Evolutionary conservation across 2,888 invertebrate genomes (phyloP).

Genomic region (Trilocha varians): DNA sequence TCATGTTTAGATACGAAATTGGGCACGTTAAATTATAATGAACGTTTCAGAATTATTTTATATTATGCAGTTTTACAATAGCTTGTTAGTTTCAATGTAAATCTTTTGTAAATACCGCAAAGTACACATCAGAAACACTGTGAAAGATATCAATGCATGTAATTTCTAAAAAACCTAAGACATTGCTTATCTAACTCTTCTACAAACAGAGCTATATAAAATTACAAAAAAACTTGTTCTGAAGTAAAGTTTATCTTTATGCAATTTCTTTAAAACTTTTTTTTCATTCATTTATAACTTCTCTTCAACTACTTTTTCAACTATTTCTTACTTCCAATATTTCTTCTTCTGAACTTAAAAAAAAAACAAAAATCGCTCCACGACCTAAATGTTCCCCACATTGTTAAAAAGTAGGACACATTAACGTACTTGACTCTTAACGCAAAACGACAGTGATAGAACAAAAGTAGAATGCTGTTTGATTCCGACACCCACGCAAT

Average conservation of each 20-base stretch:
- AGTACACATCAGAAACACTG: neutral
- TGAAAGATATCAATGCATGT: neutral
- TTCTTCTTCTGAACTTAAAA: too few species aligned
- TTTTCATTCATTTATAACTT: too few species aligned
- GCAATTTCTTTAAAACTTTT: too few species aligned
- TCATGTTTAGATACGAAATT: slow-evolving; percentile 31
- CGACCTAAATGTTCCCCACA: too few species aligned
- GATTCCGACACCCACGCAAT: neutral
- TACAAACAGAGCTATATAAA: too few species aligned
- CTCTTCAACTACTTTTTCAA: too few species aligned
- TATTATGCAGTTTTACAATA: neutral
- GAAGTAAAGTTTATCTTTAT: too few species aligned
- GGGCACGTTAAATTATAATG: slow-evolving; percentile 34
- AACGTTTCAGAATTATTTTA: neutral
- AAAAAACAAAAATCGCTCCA: too few species aligned
- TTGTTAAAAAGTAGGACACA: too few species aligned
- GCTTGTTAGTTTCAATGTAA: neutral
- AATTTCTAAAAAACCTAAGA: neutral
- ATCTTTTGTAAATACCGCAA: neutral
- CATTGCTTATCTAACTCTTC: neutral
- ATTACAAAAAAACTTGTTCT: too few species aligned
- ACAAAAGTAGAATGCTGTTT: slow-evolving; percentile 5
- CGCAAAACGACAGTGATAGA: neutral
- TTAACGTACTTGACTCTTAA: too few species aligned
- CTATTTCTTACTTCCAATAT: too few species aligned